Evolutionary conservation across 1,140 invertebrate species (phyloP), one percentile per base, ranked within the genome.

Genomic region (Diorhabda elongata): DNA sequence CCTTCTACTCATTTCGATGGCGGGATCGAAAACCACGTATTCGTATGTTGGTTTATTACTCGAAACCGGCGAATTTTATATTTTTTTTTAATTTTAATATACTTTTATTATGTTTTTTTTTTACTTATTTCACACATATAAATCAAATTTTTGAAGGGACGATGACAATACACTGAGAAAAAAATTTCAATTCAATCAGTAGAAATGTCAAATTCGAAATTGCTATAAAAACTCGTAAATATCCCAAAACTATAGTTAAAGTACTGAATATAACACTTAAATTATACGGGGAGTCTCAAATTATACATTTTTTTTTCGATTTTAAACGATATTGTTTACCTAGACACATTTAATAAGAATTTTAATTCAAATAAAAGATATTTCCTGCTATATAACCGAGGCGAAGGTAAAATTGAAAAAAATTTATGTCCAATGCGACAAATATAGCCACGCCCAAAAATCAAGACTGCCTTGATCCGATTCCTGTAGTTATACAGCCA

Each of bases 381-480:
- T 44, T 62, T 65, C 47, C 47, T 57, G 9, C 47, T 56, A 52
- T 52, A 6, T 52, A 47, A 65, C 7, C 47, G 56, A 65, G 47
- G 58, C 64, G 26, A 65, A 65, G 64, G 64, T 65, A 67, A 58
- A 41, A 45, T 6, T n/a, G 4, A n/a, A 6, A 52, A 5, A 6
- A 4, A 52, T 9, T 3, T 57, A 66, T n/a, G 58, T 11, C 6
- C n/a, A 58, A 42, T 8, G 44, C 11, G 56, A 64, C 45, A 42
- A 64, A 71, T 58, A 52, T 2, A 52, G 61, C 70, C 70, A 71
- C 70, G 64, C 70, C 70, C 68, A 71, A 61, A 45, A 26, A 26
- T 58, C 67, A 56, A 69, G 70, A 69, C 70, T 66, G 61, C 70
- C 70, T 71, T 71, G 70, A 71, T 71, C 70, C 56, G 70, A 71